These are phyloP conservation scores for Ormyrus rosae DNA, from an alignment of 2,888 invertebrate species.

Conservation along the genomic window DNA sequence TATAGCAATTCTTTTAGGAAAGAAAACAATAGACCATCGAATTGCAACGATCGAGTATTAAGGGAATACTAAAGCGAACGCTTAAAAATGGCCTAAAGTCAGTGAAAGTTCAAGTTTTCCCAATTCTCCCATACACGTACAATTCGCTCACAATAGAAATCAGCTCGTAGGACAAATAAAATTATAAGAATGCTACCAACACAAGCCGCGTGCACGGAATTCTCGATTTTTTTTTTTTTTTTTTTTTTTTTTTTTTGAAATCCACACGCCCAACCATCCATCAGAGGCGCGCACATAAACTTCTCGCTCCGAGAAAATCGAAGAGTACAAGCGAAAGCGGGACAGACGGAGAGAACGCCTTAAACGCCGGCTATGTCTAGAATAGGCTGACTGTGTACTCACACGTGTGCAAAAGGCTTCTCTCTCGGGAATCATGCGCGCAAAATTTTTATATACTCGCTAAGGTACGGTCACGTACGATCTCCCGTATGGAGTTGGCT, in stretches of 20 bases:
- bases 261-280: neutral
- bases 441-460: constrained; percentile 44
- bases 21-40: no score
- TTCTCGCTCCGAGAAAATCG: constrained; percentile 9
- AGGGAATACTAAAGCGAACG: no score
- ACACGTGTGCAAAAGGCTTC: no score
- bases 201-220: constrained; percentile 14
- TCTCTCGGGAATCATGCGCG: constrained; percentile 43
- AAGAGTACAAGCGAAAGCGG: constrained; percentile 17
- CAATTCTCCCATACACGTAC: constrained; percentile 1
- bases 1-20: no score
- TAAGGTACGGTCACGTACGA: constrained; percentile 5
- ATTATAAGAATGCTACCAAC: constrained; percentile 41
- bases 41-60: no score
- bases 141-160: constrained; percentile 34
- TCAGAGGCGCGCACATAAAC: neutral
- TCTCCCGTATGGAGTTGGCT: constrained; percentile 24
- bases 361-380: neutral
- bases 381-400: no score
- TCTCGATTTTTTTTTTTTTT: neutral
- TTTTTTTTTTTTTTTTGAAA: constrained; percentile 9
- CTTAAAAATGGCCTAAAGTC: no score
- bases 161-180: constrained; percentile 30
- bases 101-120: no score
- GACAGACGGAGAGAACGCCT: neutral